phyloP scores from a whole-genome alignment of 1,140 invertebrate species.

The Drosophila subobscura region DNA sequence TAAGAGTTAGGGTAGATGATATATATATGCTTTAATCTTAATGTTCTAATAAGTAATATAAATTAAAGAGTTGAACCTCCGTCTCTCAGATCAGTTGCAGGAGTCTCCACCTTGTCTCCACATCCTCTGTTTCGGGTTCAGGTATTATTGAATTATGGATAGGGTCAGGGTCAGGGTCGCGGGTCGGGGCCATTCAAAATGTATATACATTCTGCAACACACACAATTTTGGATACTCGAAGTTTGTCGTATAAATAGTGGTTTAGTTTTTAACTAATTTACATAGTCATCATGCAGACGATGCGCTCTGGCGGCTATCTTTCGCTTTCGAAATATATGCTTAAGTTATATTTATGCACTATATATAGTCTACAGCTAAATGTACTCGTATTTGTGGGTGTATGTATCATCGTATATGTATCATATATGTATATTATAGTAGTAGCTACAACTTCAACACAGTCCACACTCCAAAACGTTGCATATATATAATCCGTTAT shows the following conservation, averaged over 20 bases:
- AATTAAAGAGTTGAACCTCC: constrained; percentile 71
- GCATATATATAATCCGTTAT: constrained; percentile 26
- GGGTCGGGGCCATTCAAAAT: constrained; percentile 42
- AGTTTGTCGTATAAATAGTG: constrained; percentile 70
- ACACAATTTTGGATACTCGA: constrained; percentile 70
- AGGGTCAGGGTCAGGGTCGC: not conserved
- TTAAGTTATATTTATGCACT: constrained; percentile 37
- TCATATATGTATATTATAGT: constrained; percentile 51
- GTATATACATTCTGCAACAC: constrained; percentile 68
- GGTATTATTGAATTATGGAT: too few relatives aligned
- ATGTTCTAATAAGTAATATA: constrained; percentile 63
- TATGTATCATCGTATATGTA: constrained; percentile 40
- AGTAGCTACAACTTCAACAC: constrained; percentile 79
- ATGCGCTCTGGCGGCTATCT: constrained; percentile 76
- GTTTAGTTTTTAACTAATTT: constrained; percentile 82
- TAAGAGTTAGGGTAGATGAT: constrained; percentile 69
- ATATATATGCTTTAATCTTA: constrained; percentile 66
- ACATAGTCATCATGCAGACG: constrained; percentile 75
- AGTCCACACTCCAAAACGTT: constrained; percentile 39
- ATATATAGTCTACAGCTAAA: constrained; percentile 25
- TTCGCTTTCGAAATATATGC: constrained; percentile 56
- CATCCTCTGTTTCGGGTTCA: not conserved
- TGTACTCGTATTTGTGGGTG: constrained; percentile 30
- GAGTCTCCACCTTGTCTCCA: constrained; percentile 5
- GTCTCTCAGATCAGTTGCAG: constrained; percentile 36